A percentile compares a stretch with the other conserved stretches of the same genome.
Evolutionary conservation across 2,797 vertebrate genomes (phyloP).

Genomic region (Helicolenus hilgendorfi): DNA sequence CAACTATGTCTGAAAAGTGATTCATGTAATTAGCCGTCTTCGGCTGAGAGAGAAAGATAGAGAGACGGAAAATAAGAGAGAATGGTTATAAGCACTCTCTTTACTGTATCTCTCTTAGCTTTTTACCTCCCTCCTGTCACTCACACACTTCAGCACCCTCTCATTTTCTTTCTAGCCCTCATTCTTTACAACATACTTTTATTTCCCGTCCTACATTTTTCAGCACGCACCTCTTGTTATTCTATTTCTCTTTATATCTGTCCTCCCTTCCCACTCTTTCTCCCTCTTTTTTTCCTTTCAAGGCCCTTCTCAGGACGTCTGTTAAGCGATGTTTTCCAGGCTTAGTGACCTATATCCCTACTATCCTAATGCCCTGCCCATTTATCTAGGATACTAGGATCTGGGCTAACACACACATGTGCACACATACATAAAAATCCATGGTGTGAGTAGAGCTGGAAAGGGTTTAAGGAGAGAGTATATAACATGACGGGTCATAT

Average conservation of each 20-base stretch:
- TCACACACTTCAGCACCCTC: background rate
- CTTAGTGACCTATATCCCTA: slow-evolving; percentile 57
- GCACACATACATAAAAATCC: background rate
- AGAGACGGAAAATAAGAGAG: background rate
- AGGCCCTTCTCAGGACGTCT: background rate
- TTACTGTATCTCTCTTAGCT: background rate
- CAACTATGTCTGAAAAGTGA: slow-evolving; percentile 16
- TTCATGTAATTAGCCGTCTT: slow-evolving; percentile 21
- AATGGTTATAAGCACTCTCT: background rate
- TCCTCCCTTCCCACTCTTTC: background rate
- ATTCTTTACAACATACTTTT: background rate
- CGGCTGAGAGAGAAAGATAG: background rate
- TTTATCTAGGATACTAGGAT: slow-evolving; percentile 32
- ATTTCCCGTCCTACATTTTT: background rate
- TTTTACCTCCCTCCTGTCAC: background rate
- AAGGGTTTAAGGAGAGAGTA: background rate
- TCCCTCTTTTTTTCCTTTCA: background rate
- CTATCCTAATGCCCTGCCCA: slow-evolving; percentile 26
- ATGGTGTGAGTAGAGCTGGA: background rate
- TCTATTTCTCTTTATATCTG: background rate
- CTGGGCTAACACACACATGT: slow-evolving; percentile 10
- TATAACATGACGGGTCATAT: background rate
- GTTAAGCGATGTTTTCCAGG: background rate
- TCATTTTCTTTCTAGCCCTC: background rate
- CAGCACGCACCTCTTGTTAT: background rate